Evolutionary conservation across 2,113 vertebrate genomes (phyloP).

Genomic region (Calyptomena viridis): DNA sequence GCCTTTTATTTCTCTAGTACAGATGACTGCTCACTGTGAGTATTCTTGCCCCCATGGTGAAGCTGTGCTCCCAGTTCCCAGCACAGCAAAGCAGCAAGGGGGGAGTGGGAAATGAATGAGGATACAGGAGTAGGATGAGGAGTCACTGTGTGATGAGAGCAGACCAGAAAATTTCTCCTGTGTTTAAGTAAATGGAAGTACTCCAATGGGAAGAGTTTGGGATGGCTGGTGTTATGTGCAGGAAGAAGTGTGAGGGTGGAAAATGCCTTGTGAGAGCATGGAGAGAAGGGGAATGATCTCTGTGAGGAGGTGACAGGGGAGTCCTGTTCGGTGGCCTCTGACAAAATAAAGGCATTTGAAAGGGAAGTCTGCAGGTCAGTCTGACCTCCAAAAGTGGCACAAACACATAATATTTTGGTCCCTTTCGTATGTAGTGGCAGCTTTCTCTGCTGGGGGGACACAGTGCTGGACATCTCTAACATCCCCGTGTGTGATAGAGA

Average conservation of each 20-base stretch:
- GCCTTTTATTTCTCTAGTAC: neutral
- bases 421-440: neutral
- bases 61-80: neutral
- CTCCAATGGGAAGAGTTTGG: neutral
- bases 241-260: neutral
- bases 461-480: neutral
- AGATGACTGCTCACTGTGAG: neutral
- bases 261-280: neutral
- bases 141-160: accelerated
- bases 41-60: neutral
- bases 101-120: neutral
- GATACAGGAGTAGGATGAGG: neutral
- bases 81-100: neutral
- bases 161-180: neutral
- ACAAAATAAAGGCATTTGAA: neutral
- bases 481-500: accelerated
- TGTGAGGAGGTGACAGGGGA: neutral
- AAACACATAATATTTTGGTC: neutral
- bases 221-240: neutral
- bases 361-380: neutral
- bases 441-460: neutral
- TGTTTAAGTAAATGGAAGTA: neutral
- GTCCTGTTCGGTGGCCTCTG: accelerated
- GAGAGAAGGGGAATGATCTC: neutral
- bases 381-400: neutral